Evolutionary conservation across 2,113 vertebrate species (phyloP), one percentile per base, ranked within the genome.

Genomic region (Leptocoma aspasia): DNA sequence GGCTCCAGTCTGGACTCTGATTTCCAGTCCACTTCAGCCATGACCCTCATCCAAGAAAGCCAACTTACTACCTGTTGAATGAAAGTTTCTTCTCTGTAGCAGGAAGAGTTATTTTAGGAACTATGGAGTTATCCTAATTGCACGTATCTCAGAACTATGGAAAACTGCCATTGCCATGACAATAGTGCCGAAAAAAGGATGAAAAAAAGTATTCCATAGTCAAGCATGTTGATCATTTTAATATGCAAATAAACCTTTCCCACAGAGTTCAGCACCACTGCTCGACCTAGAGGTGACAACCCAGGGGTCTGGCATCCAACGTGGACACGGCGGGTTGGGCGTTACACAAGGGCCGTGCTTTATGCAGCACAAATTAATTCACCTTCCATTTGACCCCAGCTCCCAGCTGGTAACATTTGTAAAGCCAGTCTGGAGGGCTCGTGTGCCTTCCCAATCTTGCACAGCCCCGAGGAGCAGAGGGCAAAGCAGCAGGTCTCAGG

Each of bases 241-340:
- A 70, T 9, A 63, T 59, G 42, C 50, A 81, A 50, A 60, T 54
- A 42, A 61, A 45, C 13, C 61, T 35, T 69, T 65, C 41, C 65
- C 49, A 41, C 45, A 39, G 84, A 56, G 57, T 77, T 52, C 73
- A 87, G 35, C 41, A 42, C n/a, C 65, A 10, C 28, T 7, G 41
- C 30, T 15, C 0, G 3, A 14, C 31, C 41, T 10, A 1, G 47
- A 72, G 59, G 37, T 11, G n/a, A 60, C 21, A 33, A 20, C 7
- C 31, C 30, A 60, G 54, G 19, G 24, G 19, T 28, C 28, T 44
- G 60, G 37, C n/a, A n/a, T 19, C 42, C 52, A 12, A 12, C 16
- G 5, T 15, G 20, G 73, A 2, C 54, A 13, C 0, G 0, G 41
- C 0, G 0, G 59, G 65, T 15, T 5, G 44, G 87, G 66, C 1